A percentile compares a stretch with the other conserved stretches of the same genome.
Evolutionary conservation across 2,888 invertebrate species (phyloP).

Genomic region (Lissonota sp.): DNA sequence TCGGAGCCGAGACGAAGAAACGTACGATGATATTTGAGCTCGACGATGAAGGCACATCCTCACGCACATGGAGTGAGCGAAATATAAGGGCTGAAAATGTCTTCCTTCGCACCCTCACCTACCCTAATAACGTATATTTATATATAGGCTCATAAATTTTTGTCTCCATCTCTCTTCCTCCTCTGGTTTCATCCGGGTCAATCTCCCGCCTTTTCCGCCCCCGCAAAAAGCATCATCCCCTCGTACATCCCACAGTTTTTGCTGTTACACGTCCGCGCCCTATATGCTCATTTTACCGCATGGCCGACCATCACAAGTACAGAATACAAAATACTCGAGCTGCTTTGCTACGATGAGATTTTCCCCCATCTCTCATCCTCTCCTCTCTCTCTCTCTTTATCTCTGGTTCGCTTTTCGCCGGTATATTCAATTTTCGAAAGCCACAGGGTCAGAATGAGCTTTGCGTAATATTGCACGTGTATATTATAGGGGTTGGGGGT

Average conservation of each 20-base stretch:
- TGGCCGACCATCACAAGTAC: conserved; percentile 10
- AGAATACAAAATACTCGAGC: conserved; percentile 45
- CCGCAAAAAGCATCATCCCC: conserved; percentile 3
- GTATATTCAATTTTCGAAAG: conserved; percentile 65
- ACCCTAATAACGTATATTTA: background rate
- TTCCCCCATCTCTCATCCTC: conserved; percentile 22
- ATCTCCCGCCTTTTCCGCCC: background rate
- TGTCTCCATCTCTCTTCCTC: background rate
- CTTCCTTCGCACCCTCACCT: too few relatives aligned
- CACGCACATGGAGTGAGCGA: conserved; percentile 11
- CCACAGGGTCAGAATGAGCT: conserved; percentile 56
- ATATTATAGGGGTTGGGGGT: background rate
- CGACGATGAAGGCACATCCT: conserved; percentile 9
- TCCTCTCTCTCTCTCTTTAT: conserved; percentile 36
- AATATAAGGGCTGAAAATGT: background rate
- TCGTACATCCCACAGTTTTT: conserved; percentile 43
- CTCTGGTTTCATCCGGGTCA: background rate
- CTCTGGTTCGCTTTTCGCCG: conserved; percentile 44
- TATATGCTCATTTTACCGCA: conserved; percentile 11
- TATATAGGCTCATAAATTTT: background rate
- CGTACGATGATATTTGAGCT: conserved; percentile 40
- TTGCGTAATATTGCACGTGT: conserved; percentile 54
- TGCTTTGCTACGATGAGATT: background rate
- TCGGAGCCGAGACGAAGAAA: conserved; percentile 30
- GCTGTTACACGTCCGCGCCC: conserved; percentile 40